Base-by-base conservation (phyloP, 2,113 vertebrate genomes). In the Piaya cayana region DNA sequence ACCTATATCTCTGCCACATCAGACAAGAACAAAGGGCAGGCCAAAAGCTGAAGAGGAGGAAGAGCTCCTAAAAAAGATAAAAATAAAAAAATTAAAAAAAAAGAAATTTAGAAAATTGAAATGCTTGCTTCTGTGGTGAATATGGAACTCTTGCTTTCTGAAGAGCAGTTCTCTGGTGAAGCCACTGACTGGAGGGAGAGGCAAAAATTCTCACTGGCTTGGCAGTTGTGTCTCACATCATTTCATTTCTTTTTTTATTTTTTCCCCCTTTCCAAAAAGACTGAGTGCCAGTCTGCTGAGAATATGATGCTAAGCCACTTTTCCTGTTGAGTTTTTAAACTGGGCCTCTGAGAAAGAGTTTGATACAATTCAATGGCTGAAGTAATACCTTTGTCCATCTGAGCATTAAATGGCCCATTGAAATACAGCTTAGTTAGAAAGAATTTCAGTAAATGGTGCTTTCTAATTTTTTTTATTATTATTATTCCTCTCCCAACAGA, bases 331-430 rank as follows among this genome's bases (percentile, higher is more conserved):
- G 95, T 97, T 97, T 98, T 97, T 92, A 97, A 97, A 97, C 91
- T 91, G 97, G 96, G 83, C 96, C 98, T 97, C 97, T 96, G 98
- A 98, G 98, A 98, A 98, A 93, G 93, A 92, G 96, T 93, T 97
- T 94, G 98, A 98, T 98, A 97, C 98, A 98, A 98, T 94, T 97
- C 97, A 98, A 64, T 98, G 98, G 96, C 95, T 98, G 97, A 97
- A 98, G 97, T 98, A 98, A 98, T 98, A 98, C 98, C 98, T 98
- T 98, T 98, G 98, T 98, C 98, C 97, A 98, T 98, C 97, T 98
- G 97, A 98, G 98, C 98, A 98, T 98, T 98, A 98, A 98, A 98
- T 98, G 98, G 97, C 90, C 98, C 95, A 86, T 96, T 98, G 98
- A 98, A 98, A 98, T 98, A 98, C 96, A 97, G 98, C 97, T 98